Conservation (phyloP, 2,113 vertebrate genomes). For the Lophotis ruficrista region DNA sequence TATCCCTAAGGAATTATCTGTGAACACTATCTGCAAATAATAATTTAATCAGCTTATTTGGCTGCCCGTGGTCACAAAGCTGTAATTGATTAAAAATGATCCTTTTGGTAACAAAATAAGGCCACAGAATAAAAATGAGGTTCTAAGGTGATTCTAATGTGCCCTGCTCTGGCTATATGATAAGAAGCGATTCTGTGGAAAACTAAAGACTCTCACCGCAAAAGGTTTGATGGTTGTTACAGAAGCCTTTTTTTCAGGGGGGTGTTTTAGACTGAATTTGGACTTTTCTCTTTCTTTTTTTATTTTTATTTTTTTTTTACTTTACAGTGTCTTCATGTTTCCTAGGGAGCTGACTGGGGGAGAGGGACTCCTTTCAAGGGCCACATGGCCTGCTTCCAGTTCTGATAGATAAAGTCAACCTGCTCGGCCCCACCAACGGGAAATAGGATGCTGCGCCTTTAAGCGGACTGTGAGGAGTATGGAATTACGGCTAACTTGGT, state of each 20-base stretch:
- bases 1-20: conserved; percentile 16
- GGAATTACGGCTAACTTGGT: conserved; percentile 67
- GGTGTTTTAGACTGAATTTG: background rate
- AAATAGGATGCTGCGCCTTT: conserved; percentile 64
- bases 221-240: background rate
- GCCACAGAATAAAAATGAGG: conserved; percentile 6
- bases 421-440: conserved; percentile 45
- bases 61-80: conserved; percentile 35
- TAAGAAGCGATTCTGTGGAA: background rate
- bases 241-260: background rate
- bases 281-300: background rate
- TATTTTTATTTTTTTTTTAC: background rate
- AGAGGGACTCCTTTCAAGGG: conserved; percentile 24
- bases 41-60: conserved; percentile 58
- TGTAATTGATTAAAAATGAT: conserved; percentile 63
- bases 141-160: conserved; percentile 34
- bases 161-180: background rate
- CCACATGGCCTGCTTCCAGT: conserved; percentile 47
- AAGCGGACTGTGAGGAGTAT: conserved; percentile 57
- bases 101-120: conserved; percentile 50
- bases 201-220: background rate
- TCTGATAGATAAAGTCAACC: conserved; percentile 57
- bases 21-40: conserved; percentile 46
- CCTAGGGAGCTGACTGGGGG: background rate
- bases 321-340: background rate